Evolutionary conservation across 2,113 vertebrate species (phyloP).

Genomic region (Microcebus jonahi): DNA sequence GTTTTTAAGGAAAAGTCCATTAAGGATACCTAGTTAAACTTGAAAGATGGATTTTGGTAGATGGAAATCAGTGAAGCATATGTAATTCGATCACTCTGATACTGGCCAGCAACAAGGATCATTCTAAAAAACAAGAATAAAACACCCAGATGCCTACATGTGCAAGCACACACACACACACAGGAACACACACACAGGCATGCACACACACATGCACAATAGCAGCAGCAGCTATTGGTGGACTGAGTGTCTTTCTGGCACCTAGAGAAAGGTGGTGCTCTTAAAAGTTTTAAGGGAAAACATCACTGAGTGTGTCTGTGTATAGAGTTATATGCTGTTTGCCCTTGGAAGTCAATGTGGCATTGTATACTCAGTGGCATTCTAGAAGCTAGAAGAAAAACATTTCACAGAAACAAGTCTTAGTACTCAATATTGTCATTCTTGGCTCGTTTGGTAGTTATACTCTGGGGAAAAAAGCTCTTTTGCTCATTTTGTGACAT

Average conservation of each 20-base stretch:
- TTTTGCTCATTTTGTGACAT: conserved; percentile 34
- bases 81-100: conserved; percentile 16
- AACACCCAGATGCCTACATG: not conserved
- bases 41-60: conserved; percentile 19
- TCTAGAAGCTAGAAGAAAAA: conserved; percentile 6
- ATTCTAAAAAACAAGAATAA: not conserved
- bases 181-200: too few species aligned
- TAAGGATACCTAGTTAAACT: conserved; percentile 46
- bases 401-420: conserved; percentile 27
- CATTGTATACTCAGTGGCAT: not conserved
- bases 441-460: conserved; percentile 1
- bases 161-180: not conserved
- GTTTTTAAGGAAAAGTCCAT: conserved; percentile 1
- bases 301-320: not conserved
- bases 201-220: not conserved
- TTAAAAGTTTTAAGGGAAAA: conserved; percentile 33
- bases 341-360: not conserved
- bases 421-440: conserved; percentile 21
- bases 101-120: not conserved
- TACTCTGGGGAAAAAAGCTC: not conserved
- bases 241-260: not conserved
- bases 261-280: conserved; percentile 6
- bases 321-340: not conserved
- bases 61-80: not conserved
- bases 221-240: not conserved